Percentiles rank a stretch among this genome's conserved stretches.
phyloP scores from a whole-genome alignment of 2,113 vertebrate species.

The Monarcha castaneiventris region DNA sequence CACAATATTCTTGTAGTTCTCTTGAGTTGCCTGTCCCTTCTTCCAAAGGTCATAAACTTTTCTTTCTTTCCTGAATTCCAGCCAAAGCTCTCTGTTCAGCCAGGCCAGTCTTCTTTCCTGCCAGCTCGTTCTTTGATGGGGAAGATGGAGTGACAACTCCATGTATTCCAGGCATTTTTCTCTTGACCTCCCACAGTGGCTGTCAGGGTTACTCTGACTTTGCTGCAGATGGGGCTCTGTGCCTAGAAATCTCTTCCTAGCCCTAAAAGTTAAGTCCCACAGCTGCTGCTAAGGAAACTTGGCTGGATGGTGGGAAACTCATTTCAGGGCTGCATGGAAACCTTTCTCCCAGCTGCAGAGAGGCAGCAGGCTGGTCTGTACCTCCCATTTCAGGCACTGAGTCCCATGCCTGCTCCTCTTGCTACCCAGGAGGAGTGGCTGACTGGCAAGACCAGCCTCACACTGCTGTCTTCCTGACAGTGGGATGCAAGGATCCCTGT shows the following conservation, averaged over 20 bases:
- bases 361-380: not conserved
- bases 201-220: constrained; percentile 24
- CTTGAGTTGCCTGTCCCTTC: not conserved
- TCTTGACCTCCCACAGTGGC: constrained; percentile 34
- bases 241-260: constrained; percentile 42
- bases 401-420: not conserved
- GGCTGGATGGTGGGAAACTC: constrained; percentile 20
- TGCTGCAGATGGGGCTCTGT: constrained; percentile 30
- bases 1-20: not conserved
- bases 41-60: not conserved
- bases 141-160: constrained; percentile 12
- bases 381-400: not conserved
- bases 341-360: not conserved
- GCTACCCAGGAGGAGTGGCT: not conserved
- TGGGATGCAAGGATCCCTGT: accelerated
- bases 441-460: not conserved
- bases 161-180: constrained; percentile 16
- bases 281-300: constrained; percentile 32
- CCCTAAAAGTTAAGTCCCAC: constrained; percentile 18
- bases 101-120: not conserved
- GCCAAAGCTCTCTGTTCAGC: not conserved
- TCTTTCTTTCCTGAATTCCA: not conserved
- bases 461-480: accelerated
- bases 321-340: not conserved
- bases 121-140: not conserved